Evolutionary conservation across 2,888 invertebrate genomes (phyloP).

Genomic region (Monopis laevigella): DNA sequence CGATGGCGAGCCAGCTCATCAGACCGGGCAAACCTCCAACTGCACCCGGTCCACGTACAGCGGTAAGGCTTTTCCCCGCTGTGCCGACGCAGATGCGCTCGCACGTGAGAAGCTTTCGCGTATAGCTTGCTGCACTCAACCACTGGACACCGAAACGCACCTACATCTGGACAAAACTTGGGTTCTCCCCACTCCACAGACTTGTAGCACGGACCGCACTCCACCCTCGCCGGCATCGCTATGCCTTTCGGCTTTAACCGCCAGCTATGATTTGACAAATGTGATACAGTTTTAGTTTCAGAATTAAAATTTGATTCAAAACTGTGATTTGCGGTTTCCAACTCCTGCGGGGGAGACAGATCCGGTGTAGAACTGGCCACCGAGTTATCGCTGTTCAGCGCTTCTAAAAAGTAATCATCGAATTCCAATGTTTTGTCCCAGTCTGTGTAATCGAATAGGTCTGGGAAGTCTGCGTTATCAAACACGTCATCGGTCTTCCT

Average conservation of each 20-base stretch:
- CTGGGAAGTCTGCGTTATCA: constrained; percentile 27
- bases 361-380: not conserved
- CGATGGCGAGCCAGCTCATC: constrained; percentile 93
- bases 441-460: constrained; percentile 47
- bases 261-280: no score
- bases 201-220: constrained; percentile 19
- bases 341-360: not conserved
- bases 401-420: constrained; percentile 49
- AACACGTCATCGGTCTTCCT: not conserved
- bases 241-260: constrained; percentile 22
- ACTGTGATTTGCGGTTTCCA: no score
- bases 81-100: constrained; percentile 88
- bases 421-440: constrained; percentile 46
- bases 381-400: constrained; percentile 28
- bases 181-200: constrained; percentile 41
- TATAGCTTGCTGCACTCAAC: constrained; percentile 82
- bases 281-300: no score
- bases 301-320: no score
- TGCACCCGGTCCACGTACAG: constrained; percentile 82
- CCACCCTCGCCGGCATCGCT: constrained; percentile 21
- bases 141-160: constrained; percentile 75
- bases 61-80: constrained; percentile 82
- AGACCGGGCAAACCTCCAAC: constrained; percentile 93
- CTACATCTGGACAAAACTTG: constrained; percentile 52
- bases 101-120: constrained; percentile 89